Evolutionary conservation across 2,113 vertebrate species (phyloP).

Genomic region (Pipra filicauda): DNA sequence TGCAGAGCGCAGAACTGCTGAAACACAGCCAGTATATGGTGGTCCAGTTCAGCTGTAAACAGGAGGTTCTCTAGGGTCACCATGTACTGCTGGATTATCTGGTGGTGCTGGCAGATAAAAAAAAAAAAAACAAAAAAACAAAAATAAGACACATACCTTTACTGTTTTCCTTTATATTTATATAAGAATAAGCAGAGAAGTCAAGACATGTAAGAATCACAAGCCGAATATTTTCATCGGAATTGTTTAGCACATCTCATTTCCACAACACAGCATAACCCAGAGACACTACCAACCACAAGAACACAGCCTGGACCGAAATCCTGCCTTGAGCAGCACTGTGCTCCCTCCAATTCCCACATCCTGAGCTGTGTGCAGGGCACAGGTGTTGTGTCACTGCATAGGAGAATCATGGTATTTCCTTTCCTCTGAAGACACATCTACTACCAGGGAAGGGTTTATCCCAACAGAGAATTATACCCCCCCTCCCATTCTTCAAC

Average conservation of each 20-base stretch:
- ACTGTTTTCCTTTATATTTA: not conserved
- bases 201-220: not conserved
- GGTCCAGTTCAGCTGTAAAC: slow-evolving; percentile 96
- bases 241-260: not conserved
- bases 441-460: not conserved
- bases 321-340: not conserved
- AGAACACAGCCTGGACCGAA: not conserved
- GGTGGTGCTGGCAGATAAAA: slow-evolving; percentile 83
- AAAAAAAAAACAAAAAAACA: too few species aligned
- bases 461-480: not conserved
- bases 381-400: not conserved
- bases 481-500: not conserved
- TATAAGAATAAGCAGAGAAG: not conserved
- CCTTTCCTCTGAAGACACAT: not conserved
- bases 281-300: not conserved
- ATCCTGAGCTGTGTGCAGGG: not conserved
- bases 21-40: slow-evolving; percentile 94
- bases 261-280: not conserved
- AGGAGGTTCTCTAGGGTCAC: slow-evolving; percentile 96
- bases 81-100: slow-evolving; percentile 98
- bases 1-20: slow-evolving; percentile 98
- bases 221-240: not conserved
- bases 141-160: not conserved
- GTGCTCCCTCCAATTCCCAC: not conserved
- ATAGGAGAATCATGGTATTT: not conserved